Base-by-base conservation (phyloP, 2,113 vertebrate species). In the Malurus alboscapulatus region DNA sequence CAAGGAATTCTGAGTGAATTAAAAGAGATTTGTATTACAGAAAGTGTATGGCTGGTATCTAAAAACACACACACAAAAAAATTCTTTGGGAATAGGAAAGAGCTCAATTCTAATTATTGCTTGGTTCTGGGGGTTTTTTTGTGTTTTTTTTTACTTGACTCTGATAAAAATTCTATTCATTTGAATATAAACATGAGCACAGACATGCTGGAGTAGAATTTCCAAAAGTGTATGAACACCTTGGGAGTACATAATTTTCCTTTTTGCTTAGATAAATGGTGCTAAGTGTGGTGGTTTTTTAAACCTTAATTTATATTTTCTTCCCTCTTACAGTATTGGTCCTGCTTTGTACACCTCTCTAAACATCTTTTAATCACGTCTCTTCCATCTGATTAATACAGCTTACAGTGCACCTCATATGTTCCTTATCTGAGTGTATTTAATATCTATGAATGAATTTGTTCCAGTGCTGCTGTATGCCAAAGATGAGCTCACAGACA, bases 371-470 rank as follows among this genome's bases (percentile, higher is more conserved):
- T 53, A 92, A 40, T 72, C 5, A 1, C 0, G 0, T 57, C 51
- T 82, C 36, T 84, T 81, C n/a, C 42, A 50, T 78, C 44, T 72
- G 51, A 75, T 80, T 88, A 88, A 81, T 53, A 42, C 1, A 0
- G 14, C 45, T 87, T 81, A 77, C 15, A 36, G 36, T 61, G 27
- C n/a, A 62, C 7, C 9, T 84, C n/a, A 53, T 71, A 40, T 77
- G 45, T 84, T 84, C 50, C 77, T 93, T 91, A 88, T 84, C 73
- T 92, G 57, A 34, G 17, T 84, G 21, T 75, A 81, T 91, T 81
- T 79, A 84, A 84, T 87, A 74, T 45, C 88, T 72, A 6, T 94
- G 95, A 96, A 77, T 92, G 68, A 90, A 75, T 81, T 71, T 86
- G 36, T 78, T 90, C 90, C 81, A 84, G 45, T 21, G 45, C 26